Evolutionary conservation across 2,888 invertebrate species (phyloP).

Genomic region (Graphium colonna): DNA sequence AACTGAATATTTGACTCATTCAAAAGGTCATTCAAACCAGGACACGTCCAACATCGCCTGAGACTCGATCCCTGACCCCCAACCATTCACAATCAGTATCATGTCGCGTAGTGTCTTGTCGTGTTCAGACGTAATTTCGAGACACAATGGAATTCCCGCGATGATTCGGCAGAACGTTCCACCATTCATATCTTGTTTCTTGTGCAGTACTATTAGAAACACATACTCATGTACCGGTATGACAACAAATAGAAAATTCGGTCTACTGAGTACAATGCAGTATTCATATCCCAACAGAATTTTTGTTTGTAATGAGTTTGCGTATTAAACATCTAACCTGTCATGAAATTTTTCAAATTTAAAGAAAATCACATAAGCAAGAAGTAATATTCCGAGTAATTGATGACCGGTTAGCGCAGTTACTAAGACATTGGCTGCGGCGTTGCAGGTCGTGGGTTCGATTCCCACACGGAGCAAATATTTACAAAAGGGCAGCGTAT

Average conservation of each 20-base stretch:
- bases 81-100: conserved; percentile 76
- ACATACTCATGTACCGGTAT: conserved; percentile 13
- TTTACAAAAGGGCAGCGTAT: too few species aligned
- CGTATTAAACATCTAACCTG: too few species aligned
- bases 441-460: too few species aligned
- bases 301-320: too few species aligned
- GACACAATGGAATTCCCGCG: conserved; percentile 74
- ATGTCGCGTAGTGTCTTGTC: conserved; percentile 54
- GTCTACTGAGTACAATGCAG: conserved; percentile 5
- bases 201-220: conserved; percentile 28
- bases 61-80: conserved; percentile 69
- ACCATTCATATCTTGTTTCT: conserved; percentile 63
- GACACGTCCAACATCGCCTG: conserved; percentile 46
- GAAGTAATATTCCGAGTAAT: background rate
- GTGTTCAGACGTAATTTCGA: conserved; percentile 61
- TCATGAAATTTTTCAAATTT: too few species aligned
- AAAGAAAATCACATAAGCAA: conserved; percentile 25
- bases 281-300: too few species aligned
- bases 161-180: conserved; percentile 64
- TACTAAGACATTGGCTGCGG: too few species aligned
- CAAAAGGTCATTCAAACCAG: conserved; percentile 10
- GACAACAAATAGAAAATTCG: background rate
- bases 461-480: too few species aligned
- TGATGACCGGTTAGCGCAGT: too few species aligned
- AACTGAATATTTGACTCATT: conserved; percentile 9